Conservation (phyloP, 2,888 invertebrate genomes). For the Eumerus sabulonum region DNA sequence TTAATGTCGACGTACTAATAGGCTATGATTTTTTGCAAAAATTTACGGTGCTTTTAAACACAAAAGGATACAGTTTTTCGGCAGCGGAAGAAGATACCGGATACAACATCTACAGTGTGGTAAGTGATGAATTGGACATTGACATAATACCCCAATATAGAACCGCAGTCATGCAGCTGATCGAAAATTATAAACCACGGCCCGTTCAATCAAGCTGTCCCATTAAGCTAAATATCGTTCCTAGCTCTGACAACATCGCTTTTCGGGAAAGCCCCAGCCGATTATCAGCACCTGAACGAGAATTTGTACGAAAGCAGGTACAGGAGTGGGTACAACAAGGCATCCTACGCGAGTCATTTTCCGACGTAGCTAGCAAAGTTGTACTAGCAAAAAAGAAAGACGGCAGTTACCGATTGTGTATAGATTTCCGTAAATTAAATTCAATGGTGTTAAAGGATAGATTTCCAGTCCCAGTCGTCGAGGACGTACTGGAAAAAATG, state of each 20-base stretch:
- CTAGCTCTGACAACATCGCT: not conserved
- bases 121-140: conserved; percentile 4
- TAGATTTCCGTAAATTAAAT: no score
- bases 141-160: not conserved
- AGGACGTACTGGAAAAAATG: no score
- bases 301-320: conserved; percentile 19
- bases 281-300: conserved; percentile 33
- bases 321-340: no score
- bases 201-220: conserved; percentile 3
- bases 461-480: no score
- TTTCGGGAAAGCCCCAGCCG: conserved; percentile 31
- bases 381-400: no score
- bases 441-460: no score
- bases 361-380: no score
- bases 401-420: no score
- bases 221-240: not conserved
- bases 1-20: no score
- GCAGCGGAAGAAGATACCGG: conserved; percentile 3
- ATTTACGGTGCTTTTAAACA: not conserved
- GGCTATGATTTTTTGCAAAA: no score
- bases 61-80: conserved; percentile 11
- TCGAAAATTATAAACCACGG: not conserved
- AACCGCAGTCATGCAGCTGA: no score
- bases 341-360: no score
- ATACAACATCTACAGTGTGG: not conserved